Evolutionary conservation across 2,113 vertebrate genomes (phyloP), one percentile per base, ranked within the genome.

Genomic region (Mus pahari): DNA sequence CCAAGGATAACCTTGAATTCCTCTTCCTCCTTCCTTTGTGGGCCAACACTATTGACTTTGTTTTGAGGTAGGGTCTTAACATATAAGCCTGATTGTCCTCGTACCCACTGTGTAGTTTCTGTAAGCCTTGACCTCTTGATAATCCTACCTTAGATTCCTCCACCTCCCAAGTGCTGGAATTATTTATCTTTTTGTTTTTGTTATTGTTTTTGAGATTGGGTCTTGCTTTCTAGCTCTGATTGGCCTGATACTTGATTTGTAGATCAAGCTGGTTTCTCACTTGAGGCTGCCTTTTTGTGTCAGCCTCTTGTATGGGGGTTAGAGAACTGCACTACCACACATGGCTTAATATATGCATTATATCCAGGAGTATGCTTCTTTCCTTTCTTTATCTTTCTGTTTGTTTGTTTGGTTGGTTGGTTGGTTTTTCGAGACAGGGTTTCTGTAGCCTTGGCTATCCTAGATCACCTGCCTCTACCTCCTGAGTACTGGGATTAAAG

Each of bases 351-450:
- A n/a, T 33, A 36, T 78, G n/a, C 24, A 45, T 91, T 86, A 66
- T 93, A 89, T 93, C 45, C 13, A 33, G 89, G 86, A 81, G 64
- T 70, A 86, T 19, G 31, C 74, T 96, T 53, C 78, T 42, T 42
- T 75, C 71, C 39, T n/a, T 58, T 19, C 33, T 58, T 55, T 22
- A 48, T 10, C 77, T 55, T 45, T n/a, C 9, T 1, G 7, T 64
- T 64, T 26, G 58, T 7, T 62, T 62, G 60, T 22, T 62, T 62
- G 58, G 19, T 20, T n/a, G n/a, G n/a, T n/a, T n/a, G n/a, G n/a
- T 60, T 60, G 60, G 20, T 31, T 31, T 31, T 24, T 66, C 39
- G 13, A n/a, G 36, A 79, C 50, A 53, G 77, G 77, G 31, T 55
- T 53, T 14, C 7, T 81, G 50, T 55, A n/a, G 20, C 78, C 78